Evolutionary conservation across 2,888 invertebrate genomes (phyloP).

Genomic region (Linyphia triangularis): DNA sequence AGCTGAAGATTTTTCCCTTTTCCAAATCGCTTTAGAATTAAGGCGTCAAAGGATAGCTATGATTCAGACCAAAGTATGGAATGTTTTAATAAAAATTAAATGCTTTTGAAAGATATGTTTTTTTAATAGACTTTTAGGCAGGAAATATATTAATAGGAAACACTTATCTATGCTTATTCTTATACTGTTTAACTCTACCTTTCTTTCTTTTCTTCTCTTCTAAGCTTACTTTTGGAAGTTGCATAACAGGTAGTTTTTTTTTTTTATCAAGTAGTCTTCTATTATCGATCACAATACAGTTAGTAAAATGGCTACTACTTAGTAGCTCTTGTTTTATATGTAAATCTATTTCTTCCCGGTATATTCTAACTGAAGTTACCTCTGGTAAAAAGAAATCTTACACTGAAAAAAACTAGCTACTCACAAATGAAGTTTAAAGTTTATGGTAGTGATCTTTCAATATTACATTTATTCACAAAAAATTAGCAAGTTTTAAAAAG

Average conservation of each 20-base stretch:
- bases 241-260: constrained; percentile 10
- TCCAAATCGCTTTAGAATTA: constrained; percentile 82
- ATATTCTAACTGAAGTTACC: too few relatives aligned
- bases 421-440: too few relatives aligned
- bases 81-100: not conserved
- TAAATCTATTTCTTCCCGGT: too few relatives aligned
- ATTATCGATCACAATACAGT: too few relatives aligned
- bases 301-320: too few relatives aligned
- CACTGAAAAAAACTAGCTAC: too few relatives aligned
- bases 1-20: constrained; percentile 82
- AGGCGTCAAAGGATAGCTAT: constrained; percentile 82
- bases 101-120: not conserved
- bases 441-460: too few relatives aligned
- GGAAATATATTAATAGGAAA: not conserved
- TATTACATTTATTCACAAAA: too few relatives aligned
- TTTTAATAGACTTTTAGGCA: not conserved
- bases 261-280: not conserved
- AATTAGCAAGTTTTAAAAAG: too few relatives aligned
- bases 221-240: constrained; percentile 18
- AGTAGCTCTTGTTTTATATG: too few relatives aligned
- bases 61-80: constrained; percentile 81
- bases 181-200: not conserved
- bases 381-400: too few relatives aligned
- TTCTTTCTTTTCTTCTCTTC: constrained; percentile 2
- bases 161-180: too few relatives aligned